phyloP scores from a whole-genome alignment of 2,797 vertebrate genomes.

The Artibeus jamaicensis region DNA sequence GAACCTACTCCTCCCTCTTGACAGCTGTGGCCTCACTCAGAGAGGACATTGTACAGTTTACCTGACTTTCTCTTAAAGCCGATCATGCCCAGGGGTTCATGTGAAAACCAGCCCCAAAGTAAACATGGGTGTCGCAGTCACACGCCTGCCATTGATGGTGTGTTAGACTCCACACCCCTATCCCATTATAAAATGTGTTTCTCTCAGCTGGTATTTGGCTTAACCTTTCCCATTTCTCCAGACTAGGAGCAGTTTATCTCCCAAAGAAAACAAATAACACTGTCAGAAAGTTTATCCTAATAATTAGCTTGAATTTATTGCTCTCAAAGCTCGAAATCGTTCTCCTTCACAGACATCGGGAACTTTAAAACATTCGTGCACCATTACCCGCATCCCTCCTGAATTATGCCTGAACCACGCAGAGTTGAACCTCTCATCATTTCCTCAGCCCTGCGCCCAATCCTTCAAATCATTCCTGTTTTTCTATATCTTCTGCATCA shows the following conservation, averaged over 20 bases:
- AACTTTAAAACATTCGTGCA: conserved; percentile 17
- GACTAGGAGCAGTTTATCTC: conserved; percentile 17
- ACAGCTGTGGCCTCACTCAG: not conserved
- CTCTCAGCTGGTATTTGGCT: not conserved
- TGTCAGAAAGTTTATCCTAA: conserved; percentile 60
- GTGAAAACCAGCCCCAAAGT: not conserved
- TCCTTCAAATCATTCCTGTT: not conserved
- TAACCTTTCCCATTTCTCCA: not conserved
- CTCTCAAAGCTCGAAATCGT: not conserved
- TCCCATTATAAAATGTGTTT: not conserved
- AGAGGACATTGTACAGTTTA: not conserved
- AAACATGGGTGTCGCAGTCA: not conserved
- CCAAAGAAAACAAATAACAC: conserved; percentile 42
- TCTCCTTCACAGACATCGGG: not conserved
- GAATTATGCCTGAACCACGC: not conserved
- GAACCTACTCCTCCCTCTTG: not conserved
- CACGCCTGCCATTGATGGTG: not conserved
- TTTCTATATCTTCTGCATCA: not conserved
- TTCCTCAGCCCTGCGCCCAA: not conserved
- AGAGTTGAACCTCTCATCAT: not conserved
- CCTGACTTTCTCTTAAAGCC: not conserved
- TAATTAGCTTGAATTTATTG: conserved; percentile 48
- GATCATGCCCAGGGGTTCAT: not conserved
- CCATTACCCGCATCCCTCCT: not conserved
- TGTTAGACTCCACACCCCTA: not conserved